Evolutionary conservation across 23 tunicate species (phyloP), one percentile per base, ranked within the genome.

Genomic region (Phallusia fumigata): DNA sequence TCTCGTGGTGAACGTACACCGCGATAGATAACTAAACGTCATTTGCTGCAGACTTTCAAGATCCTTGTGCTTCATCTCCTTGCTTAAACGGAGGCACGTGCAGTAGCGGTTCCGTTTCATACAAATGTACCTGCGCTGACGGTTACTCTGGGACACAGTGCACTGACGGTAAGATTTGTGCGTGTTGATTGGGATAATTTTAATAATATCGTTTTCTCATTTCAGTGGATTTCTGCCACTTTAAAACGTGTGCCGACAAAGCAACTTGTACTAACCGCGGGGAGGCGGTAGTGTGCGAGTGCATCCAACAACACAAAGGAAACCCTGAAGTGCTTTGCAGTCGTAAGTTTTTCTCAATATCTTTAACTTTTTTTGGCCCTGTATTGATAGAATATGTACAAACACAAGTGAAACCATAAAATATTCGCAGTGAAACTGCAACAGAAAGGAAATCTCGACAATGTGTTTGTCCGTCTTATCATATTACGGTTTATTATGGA

Each of bases 291-390:
- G 69, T 58, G 3, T 58, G 69, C 13, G 28, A 58, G 69, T 58
- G 69, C 69, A 58, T 58, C 16, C 28, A 22, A 58, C 69, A 21
- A 58, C 69, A 58, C 69, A 58, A 58, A 58, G 69, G 69, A 58
- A 24, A 58, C 16, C 69, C 69, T 16, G 69, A 58, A 24, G 69
- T 13, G 3, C 69, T 58, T 22, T 58, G 69, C 69, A 58, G 69
- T 58, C 69, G 69, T 58, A 58, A 58, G 69, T 58, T 40, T 40
- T n/a, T n/a, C n/a, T 40, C 47, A 40, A 3, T 40, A 40, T 40
- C 10, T n/a, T n/a, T n/a, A n/a, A n/a, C 47, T 3, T 40, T 40
- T 3, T 40, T 40, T n/a, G n/a, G n/a, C n/a, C n/a, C 8, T 40
- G 47, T 40, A 3, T 5, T 40, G 47, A 10, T 40, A 40, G 10